These are phyloP conservation scores for Percopsis transmontana DNA, from an alignment of 2,113 vertebrate species.

Conservation along the genomic window DNA sequence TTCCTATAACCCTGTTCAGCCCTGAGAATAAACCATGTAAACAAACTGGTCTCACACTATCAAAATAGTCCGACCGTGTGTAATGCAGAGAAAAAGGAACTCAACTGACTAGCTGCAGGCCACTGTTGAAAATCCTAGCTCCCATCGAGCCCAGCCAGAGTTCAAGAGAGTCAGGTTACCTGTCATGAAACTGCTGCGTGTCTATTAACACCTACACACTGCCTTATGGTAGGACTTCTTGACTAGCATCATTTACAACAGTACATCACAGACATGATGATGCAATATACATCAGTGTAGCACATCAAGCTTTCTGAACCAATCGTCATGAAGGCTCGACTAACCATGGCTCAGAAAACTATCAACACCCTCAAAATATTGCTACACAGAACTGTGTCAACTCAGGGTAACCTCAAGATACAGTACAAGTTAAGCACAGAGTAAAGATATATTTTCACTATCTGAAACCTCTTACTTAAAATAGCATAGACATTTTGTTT, in stretches of 20 bases:
- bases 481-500: no score
- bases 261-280: conserved; percentile 1
- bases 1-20: conserved; percentile 52
- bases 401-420: not conserved
- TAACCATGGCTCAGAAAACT: not conserved
- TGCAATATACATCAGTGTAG: not conserved
- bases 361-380: not conserved
- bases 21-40: conserved; percentile 70
- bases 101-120: conserved; percentile 30
- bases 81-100: conserved; percentile 70
- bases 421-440: not conserved
- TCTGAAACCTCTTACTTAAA: no score
- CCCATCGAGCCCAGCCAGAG: conserved; percentile 41
- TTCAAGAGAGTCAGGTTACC: conserved; percentile 60
- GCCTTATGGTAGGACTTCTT: not conserved
- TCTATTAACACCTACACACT: conserved; percentile 70
- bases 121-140: conserved; percentile 57
- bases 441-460: no score
- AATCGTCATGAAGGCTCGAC: conserved; percentile 1
- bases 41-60: conserved; percentile 66
- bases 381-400: not conserved
- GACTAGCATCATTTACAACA: conserved; percentile 23
- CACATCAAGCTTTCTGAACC: conserved; percentile 5
- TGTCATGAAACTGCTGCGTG: conserved; percentile 68
- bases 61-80: conserved; percentile 70